Conservation (phyloP, 2,113 vertebrate species). For the Pluvialis apricaria region DNA sequence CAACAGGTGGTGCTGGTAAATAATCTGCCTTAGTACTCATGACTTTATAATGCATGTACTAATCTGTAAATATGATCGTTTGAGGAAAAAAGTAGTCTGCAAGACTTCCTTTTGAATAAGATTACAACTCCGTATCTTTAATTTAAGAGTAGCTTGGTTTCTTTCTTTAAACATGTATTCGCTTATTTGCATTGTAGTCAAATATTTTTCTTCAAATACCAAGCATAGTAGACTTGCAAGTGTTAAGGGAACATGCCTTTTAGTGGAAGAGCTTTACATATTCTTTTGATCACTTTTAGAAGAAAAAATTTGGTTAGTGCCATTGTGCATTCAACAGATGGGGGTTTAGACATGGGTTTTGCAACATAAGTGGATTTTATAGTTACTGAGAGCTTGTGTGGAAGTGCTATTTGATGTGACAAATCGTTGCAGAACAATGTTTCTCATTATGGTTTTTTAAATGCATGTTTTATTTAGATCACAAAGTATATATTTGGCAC, state of each 20-base stretch:
- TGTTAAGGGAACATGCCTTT: neutral
- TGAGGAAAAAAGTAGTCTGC: neutral
- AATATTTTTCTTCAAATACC: neutral
- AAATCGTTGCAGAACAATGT: rapidly evolving
- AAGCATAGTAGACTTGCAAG: neutral
- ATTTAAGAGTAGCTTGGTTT: neutral
- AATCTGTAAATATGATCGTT: neutral
- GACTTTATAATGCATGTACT: neutral
- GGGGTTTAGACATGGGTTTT: rapidly evolving
- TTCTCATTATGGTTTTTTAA: neutral
- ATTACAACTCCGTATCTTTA: neutral
- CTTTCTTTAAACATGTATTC: neutral
- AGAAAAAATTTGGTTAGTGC: neutral
- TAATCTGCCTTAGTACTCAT: neutral
- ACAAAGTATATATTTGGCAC: slow-evolving; percentile 99
- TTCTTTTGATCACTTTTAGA: neutral
- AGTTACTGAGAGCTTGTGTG: neutral
- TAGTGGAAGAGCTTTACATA: neutral
- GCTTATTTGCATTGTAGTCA: neutral
- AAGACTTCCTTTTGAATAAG: neutral
- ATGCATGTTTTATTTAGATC: slow-evolving; percentile 74
- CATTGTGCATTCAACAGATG: rapidly evolving
- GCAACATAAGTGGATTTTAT: neutral
- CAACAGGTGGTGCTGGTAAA: neutral
- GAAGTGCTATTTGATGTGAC: rapidly evolving